These are phyloP conservation scores for Brotogeris chrysoptera DNA, from an alignment of 2,797 vertebrate species.

Conservation along the genomic window DNA sequence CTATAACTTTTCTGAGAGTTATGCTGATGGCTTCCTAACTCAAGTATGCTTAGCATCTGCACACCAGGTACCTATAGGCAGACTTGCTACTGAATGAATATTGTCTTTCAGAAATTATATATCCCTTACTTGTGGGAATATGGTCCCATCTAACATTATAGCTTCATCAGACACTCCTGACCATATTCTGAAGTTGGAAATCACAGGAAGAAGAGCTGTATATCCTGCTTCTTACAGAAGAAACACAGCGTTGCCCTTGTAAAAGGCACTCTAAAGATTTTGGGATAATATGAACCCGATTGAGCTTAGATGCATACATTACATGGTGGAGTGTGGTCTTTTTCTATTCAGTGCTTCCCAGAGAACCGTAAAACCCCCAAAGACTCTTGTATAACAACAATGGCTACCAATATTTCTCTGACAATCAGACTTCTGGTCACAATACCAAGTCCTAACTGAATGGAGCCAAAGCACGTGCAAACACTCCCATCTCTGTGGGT, in stretches of 20 bases:
- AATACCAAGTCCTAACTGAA: neutral
- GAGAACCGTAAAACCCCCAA: neutral
- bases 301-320: neutral
- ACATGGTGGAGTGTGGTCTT: neutral
- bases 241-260: neutral
- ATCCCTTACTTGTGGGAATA: neutral
- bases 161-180: neutral
- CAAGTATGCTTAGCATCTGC: neutral
- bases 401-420: neutral
- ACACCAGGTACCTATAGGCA: neutral
- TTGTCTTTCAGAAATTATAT: neutral
- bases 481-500: neutral
- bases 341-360: neutral
- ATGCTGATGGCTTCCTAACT: neutral
- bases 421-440: neutral
- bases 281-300: fast-evolving
- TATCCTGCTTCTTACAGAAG: neutral
- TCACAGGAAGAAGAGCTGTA: neutral
- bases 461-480: neutral
- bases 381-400: neutral
- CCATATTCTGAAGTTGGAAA: neutral
- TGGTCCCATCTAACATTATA: neutral
- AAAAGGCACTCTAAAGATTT: neutral
- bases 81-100: neutral
- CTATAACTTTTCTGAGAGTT: neutral